Percentiles rank a stretch among this genome's conserved stretches.
phyloP scores from a whole-genome alignment of 2,797 vertebrate genomes.

The Urocyon cinereoargenteus region DNA sequence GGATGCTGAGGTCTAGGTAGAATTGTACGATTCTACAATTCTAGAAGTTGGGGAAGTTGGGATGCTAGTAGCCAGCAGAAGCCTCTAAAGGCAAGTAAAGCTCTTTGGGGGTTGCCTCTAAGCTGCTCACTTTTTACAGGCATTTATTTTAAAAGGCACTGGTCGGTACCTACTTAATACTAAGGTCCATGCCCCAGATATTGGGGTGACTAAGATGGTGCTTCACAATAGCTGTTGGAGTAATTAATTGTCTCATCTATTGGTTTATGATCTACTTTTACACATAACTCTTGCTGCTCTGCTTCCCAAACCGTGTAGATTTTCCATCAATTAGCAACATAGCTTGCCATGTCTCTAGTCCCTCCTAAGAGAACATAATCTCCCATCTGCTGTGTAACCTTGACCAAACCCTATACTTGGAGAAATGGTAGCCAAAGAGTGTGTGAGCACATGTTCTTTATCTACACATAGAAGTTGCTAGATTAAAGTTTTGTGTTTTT shows the following conservation, averaged over 20 bases:
- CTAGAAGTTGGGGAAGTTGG: no score
- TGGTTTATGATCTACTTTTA: not conserved
- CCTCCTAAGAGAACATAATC: not conserved
- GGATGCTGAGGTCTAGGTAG: not conserved
- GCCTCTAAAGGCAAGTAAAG: not conserved
- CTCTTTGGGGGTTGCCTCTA: not conserved
- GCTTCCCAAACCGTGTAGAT: not conserved
- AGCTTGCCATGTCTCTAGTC: not conserved
- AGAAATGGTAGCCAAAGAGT: not conserved
- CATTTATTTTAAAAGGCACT: not conserved
- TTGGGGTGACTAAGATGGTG: not conserved
- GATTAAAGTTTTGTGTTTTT: no score
- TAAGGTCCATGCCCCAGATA: not conserved
- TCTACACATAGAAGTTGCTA: not conserved
- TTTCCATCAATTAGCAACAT: not conserved
- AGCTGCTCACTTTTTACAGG: not conserved
- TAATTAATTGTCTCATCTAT: not conserved
- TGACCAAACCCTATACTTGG: not conserved
- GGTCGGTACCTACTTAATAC: not conserved
- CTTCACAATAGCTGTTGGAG: not conserved
- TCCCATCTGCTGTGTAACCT: not conserved
- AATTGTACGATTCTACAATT: no score
- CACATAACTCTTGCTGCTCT: not conserved
- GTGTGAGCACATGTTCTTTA: not conserved
- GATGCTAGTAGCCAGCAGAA: accelerated